Conservation (phyloP, 2,888 invertebrate genomes). For the Corythucha ciliata region DNA sequence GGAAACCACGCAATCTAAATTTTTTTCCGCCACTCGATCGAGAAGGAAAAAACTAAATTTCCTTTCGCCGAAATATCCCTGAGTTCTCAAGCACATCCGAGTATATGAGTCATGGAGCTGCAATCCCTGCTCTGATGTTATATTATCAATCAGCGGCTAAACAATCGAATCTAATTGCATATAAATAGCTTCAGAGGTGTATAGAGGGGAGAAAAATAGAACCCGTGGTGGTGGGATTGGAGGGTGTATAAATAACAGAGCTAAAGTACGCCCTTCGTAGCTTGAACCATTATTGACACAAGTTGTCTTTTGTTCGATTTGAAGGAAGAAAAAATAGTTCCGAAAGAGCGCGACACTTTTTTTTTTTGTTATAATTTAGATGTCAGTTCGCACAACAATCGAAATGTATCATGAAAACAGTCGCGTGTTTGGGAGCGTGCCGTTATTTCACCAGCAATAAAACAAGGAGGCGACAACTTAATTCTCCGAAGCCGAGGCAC, state of each 20-base stretch:
- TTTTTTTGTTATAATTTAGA: not conserved
- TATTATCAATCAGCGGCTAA: no score
- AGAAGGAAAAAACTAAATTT: no score
- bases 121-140: no score
- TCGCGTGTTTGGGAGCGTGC: not conserved
- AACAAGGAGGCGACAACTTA: conserved; percentile 12
- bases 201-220: not conserved
- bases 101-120: no score
- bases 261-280: not conserved
- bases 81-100: no score
- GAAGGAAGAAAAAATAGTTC: no score
- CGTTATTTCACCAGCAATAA: conserved; percentile 8
- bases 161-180: conserved; percentile 7
- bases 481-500: no score
- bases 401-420: conserved; percentile 4
- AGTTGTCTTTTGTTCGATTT: not conserved
- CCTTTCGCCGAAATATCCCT: no score
- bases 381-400: conserved; percentile 9
- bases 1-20: no score
- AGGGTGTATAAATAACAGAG: conserved; percentile 1
- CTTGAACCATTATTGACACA: not conserved
- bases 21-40: no score
- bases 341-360: no score
- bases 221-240: not conserved
- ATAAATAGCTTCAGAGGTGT: not conserved